Evolutionary conservation across 2,888 invertebrate species (phyloP), one percentile per base, ranked within the genome.

Genomic region (Serrognathus titanus): DNA sequence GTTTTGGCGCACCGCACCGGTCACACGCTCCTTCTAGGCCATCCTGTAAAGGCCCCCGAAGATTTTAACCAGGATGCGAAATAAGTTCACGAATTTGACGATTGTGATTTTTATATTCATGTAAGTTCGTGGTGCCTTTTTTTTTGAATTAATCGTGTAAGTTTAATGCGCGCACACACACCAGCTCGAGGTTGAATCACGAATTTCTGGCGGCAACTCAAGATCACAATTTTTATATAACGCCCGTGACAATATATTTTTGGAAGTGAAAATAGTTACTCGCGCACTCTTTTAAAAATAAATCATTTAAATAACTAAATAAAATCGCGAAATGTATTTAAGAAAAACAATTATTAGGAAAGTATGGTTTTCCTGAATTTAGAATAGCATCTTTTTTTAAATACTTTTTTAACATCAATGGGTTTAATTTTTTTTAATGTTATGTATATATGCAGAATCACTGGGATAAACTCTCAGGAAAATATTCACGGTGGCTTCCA

Each of bases 51-150:
- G 43, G 11, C 16, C 40, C 37, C 31, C 11, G 48, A 38, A 54
- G 10, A 12, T 54, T 43, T 49, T 46, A 46, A 53, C 53, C 20
- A 60, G 38, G 51, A 46, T 46, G 16, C 43, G 51, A 39, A 55
- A 46, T 16, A 54, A 55, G 16, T 64, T 64, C 13, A 63, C 53
- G 56, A 66, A 60, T 57, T 66, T 64, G 48, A 64, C 59, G 51
- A 62, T 63, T 37, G 62, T 37, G 63, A 66, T 66, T 63, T 60
- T 66, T 58, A 64, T 57, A 64, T 54, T 55, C 59, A 40, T 55
- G 31, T 16, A 38, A 55, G 7, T 5, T 31, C 1, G 6, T 3
- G 24, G 6, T 20, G 20, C 4, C 4, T 31, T 31, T 31, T 31
- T 31, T 31, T 31, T 31, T 5, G 1, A 31, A 57, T 55, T n/a